Evolutionary conservation across 2,888 invertebrate species (phyloP), one percentile per base, ranked within the genome.

Genomic region (Erpobdella octoculata): DNA sequence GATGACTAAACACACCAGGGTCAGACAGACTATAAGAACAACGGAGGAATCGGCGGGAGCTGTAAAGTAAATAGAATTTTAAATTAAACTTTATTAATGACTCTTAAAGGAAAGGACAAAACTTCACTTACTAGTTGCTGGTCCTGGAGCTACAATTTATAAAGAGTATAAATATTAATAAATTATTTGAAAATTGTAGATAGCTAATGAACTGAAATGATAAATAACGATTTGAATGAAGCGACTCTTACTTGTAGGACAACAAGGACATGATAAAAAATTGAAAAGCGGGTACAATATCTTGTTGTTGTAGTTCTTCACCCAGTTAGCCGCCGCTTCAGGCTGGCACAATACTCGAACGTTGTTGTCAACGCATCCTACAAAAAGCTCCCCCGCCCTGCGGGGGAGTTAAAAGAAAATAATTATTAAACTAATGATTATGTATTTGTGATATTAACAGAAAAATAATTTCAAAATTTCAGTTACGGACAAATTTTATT

Each of bases 341-440:
- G 21, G 21, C 15, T 28, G 21, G 28, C 53, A 53, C 21, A 53
- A 6, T 8, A 53, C 53, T 28, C 28, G 21, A 21, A 53, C 21
- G 53, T 53, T 53, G 53, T 53, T 53, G 53, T 53, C n/a, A 12
- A 53, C 28, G n/a, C 53, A 53, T 25, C 53, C 53, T 28, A 53
- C 21, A n/a, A 5, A 53, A 0, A 53, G n/a, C 21, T 53, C 53
- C 8, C 53, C 53, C 21, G 53, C 8, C 15, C 53, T 53, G 53
- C n/a, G n/a, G n/a, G n/a, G n/a, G n/a, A n/a, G n/a, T 53, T 41
- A 12, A 41, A 41, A 12, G 9, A 53, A 53, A 28, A 25, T 53
- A 21, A 53, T 12, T 6, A 28, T 8, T 25, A 53, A 1, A 12
- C 53, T 53, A 53, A 18, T n/a, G 46, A 53, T 12, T 53, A 25